Base-by-base conservation (phyloP, 1,140 invertebrate genomes). In the Drosophila miranda region DNA sequence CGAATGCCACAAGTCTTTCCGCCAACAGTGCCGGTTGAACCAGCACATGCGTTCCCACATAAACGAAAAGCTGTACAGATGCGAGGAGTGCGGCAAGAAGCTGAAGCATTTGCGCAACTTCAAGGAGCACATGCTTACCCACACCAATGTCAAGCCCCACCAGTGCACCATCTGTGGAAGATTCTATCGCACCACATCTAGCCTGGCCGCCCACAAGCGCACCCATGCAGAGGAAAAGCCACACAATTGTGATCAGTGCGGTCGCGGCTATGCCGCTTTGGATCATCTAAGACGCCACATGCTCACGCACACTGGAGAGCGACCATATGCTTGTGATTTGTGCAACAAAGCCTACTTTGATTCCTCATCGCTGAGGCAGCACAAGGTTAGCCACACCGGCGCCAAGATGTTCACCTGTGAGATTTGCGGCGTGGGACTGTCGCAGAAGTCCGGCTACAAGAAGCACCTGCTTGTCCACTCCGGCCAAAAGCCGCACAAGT, bases 321-420 rank as follows among this genome's bases (percentile, higher is more conserved):
- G 79, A 2, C 89, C 89, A 0, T 89, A 64, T 56, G 84, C 79
- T 1, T 91, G 90, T 48, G 75, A 89, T 67, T 49, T 75, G 16
- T 91, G 90, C 51, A 86, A 89, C 8, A 91, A 91, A 69, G 75
- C 83, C 7, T 91, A 91, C 60, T 89, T 89, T 19, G 90, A 91
- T 6, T 81, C 90, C 4, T 89, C 86, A 2, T 90, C 89, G 28
- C 52, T 91, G 51, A 78, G 89, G 1, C 79, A 77, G 13, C 90
- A 91, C 52, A 91, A 91, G 59, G 59, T 91, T 2, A 86, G 86
- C 19, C 90, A 91, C 55, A 83, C 90, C 3, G 90, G 86, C 7
- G 78, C 78, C 11, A 89, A 91, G 64, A 89, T 90, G 0, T 91
- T 89, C 64, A 76, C 76, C 14, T 91, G 90, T n/a, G 81, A 89